phyloP scores from a whole-genome alignment of 2,888 invertebrate species.

The Acanthosepion pharaonis region DNA sequence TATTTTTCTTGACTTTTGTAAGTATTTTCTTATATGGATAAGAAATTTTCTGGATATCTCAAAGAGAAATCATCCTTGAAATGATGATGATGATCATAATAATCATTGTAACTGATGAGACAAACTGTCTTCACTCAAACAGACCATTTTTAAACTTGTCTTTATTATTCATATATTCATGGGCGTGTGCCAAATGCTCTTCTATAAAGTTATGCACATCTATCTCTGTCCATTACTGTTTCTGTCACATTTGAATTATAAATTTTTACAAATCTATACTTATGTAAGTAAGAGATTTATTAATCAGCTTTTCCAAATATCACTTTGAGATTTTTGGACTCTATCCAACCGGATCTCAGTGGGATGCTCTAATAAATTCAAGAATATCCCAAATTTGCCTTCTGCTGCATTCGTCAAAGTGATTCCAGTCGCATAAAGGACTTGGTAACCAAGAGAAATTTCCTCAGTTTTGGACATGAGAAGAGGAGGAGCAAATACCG shows the following conservation, averaged over 20 bases:
- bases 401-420: not conserved
- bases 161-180: constrained; percentile 23
- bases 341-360: not conserved
- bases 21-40: not conserved
- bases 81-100: not conserved
- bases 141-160: not conserved
- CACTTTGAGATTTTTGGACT: not conserved
- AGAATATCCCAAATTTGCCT: not conserved
- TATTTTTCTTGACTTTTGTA: too few relatives aligned
- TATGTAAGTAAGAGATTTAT: not conserved
- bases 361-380: not conserved
- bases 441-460: not conserved
- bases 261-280: constrained; percentile 11
- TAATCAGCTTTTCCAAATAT: not conserved
- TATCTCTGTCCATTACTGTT: not conserved
- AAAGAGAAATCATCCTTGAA: not conserved
- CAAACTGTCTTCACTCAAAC: constrained; percentile 12
- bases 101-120: not conserved
- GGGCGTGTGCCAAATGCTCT: not conserved
- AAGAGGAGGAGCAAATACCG: not conserved
- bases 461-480: not conserved
- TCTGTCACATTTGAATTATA: not conserved
- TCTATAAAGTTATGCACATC: not conserved
- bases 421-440: not conserved
- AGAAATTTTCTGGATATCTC: not conserved